Evolutionary conservation across 1,140 invertebrate species (phyloP), one percentile per base, ranked within the genome.

Genomic region (Lepidurus arcticus): DNA sequence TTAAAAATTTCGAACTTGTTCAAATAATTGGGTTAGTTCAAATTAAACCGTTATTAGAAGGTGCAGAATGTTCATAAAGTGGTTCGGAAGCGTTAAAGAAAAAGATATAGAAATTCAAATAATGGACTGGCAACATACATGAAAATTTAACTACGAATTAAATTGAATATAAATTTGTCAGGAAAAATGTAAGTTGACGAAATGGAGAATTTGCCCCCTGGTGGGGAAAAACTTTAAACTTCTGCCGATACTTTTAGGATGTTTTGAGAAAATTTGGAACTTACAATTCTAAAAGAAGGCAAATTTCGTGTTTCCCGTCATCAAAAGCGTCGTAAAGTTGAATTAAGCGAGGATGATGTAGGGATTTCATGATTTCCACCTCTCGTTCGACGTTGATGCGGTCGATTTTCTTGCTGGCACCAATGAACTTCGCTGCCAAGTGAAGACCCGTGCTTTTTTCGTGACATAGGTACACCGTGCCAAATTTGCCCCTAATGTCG

Each of bases 241-340:
- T 65, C 45, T 65, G 4, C 34, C 34, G 4, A 3, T 3, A 34
- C 34, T 65, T 65, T 65, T 65, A 65, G 13, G 13, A 65, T 65
- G 53, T 21, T 21, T 0, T 21, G 21, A 65, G 1, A 21, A 13
- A 65, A 21, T 65, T 65, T 21, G 16, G 9, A 82, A 92, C 94
- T 93, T 89, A 99, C 97, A 98, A 87, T 90, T 99, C 97, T 78
- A 97, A 88, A 76, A 99, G 91, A 79, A 98, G 93, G 85, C 94
- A 95, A 90, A 98, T 96, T 81, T 93, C 91, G 86, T 95, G 94
- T 80, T 91, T 91, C 83, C 81, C 73, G 81, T 86, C 85, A 84
- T 98, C 96, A 84, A 95, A 98, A 5, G 96, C 95, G 84, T 98
- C 97, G 85, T 98, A 98, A 1, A 98, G 88, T 85, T 98, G 96